Conservation (phyloP, 2,113 vertebrate species). For the Ptilonorhynchus violaceus region DNA sequence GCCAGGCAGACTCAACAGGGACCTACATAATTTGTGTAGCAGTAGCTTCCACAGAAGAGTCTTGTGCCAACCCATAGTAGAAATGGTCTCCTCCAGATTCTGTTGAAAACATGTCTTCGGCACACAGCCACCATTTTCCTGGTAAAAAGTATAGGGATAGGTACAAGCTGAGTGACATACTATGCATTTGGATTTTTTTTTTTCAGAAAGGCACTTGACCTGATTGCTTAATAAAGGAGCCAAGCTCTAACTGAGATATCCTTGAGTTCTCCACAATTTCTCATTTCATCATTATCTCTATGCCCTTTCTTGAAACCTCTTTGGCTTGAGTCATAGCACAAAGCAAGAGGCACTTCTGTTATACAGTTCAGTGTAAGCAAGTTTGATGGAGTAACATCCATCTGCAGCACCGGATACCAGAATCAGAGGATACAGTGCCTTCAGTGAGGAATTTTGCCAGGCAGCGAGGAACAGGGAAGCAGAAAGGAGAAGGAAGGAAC, state of each 20-base stretch:
- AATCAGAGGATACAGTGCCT: not conserved
- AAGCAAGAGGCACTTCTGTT: not conserved
- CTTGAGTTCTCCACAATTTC: not conserved
- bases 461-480: not conserved
- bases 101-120: not conserved
- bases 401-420: not conserved
- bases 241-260: not conserved
- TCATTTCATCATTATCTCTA: not conserved
- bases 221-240: not conserved
- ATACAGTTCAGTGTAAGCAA: not conserved
- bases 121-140: not conserved
- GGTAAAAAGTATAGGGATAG: not conserved
- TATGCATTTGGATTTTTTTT: not conserved
- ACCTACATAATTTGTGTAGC: not conserved
- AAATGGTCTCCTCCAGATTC: not conserved
- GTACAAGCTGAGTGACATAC: not conserved
- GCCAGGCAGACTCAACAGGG: not conserved
- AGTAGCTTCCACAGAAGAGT: not conserved
- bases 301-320: not conserved
- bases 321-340: not conserved
- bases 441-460: not conserved
- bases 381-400: accelerated
- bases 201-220: not conserved
- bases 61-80: not conserved
- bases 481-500: not conserved